Evolutionary conservation across 2,113 vertebrate species (phyloP).

Genomic region (Oryzias curvinotus): DNA sequence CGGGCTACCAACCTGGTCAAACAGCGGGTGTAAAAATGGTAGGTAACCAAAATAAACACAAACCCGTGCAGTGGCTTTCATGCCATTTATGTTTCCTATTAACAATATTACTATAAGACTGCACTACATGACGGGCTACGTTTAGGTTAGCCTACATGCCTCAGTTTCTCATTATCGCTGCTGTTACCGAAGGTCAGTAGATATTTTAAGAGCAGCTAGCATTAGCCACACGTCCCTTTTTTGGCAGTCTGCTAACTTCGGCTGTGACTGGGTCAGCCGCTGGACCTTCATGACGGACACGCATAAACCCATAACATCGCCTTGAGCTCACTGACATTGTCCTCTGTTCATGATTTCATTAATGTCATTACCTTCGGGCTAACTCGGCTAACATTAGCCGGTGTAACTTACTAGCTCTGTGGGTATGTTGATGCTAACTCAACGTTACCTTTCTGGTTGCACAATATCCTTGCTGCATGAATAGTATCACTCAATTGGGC

Average conservation of each 20-base stretch:
- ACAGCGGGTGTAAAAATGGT: constrained; percentile 85
- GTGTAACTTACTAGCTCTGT: constrained; percentile 46
- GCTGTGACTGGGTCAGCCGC: constrained; percentile 32
- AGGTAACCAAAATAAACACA: constrained; percentile 80
- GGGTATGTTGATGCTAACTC: constrained; percentile 42
- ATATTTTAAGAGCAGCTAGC: constrained; percentile 81
- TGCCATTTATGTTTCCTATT: constrained; percentile 4
- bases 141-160: constrained; percentile 31
- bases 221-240: constrained; percentile 78
- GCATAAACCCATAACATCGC: not conserved
- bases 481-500: too few species aligned
- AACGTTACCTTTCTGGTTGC: constrained; percentile 8
- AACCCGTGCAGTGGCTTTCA: constrained; percentile 38
- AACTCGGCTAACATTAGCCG: constrained; percentile 59
- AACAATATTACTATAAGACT: constrained; percentile 1
- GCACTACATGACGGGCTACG: constrained; percentile 22
- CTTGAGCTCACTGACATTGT: too few species aligned
- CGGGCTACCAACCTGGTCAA: constrained; percentile 78
- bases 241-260: constrained; percentile 68
- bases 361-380: constrained; percentile 36
- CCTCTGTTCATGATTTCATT: not conserved
- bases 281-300: constrained; percentile 14
- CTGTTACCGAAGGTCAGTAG: constrained; percentile 79
- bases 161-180: constrained; percentile 52
- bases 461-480: not conserved